Evolutionary conservation across 2,888 invertebrate genomes (phyloP).

Genomic region (Ichneumoninae sp.): DNA sequence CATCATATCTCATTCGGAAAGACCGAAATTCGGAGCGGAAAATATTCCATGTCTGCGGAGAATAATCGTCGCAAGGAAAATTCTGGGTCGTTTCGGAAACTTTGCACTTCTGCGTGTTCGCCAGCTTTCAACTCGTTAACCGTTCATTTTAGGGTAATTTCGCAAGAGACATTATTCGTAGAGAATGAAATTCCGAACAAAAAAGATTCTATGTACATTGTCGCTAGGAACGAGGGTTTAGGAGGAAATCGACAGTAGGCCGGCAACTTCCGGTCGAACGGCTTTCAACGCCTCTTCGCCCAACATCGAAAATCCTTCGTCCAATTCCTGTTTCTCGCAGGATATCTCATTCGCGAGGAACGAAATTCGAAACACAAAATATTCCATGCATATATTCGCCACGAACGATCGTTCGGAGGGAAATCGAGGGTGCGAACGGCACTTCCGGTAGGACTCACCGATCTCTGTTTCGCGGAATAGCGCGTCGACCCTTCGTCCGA

Average conservation of each 20-base stretch:
- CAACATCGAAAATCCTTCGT: not conserved
- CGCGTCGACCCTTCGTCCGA: no score
- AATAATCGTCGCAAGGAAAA: no score
- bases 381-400: no score
- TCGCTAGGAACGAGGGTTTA: not conserved
- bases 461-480: not conserved
- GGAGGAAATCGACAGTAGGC: not conserved
- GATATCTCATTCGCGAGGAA: not conserved
- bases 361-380: not conserved
- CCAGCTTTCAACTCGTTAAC: not conserved
- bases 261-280: no score
- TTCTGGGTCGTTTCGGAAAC: no score
- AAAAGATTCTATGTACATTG: not conserved
- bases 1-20: no score
- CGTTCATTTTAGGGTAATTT: not conserved
- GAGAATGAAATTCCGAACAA: not conserved
- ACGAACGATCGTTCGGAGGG: no score
- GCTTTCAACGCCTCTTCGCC: not conserved
- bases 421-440: no score
- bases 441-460: not conserved
- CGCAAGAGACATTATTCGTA: not conserved
- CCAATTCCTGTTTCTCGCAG: not conserved
- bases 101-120: not conserved
- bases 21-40: no score
- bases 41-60: no score